Base-by-base conservation (phyloP, 1,140 invertebrate species). In the Chlorops oryzae region DNA sequence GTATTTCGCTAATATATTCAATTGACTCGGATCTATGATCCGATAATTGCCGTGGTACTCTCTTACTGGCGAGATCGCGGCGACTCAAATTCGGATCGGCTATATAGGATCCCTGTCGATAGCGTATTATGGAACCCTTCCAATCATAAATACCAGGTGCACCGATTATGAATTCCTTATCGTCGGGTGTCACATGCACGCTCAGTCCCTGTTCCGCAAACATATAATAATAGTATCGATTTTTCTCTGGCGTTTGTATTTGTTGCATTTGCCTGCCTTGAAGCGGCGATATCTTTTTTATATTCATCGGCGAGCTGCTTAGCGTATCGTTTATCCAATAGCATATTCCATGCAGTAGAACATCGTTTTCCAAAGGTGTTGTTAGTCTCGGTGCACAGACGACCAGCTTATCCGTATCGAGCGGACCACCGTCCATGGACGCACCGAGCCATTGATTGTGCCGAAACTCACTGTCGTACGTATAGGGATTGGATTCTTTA, bases 81-180 rank as follows among this genome's bases (percentile, higher is more conserved):
- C 62, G 50, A 44, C 66, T 70, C 2, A 60, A 56, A 2, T 52
- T 49, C 4, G 63, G 66, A 41, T 62, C 53, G 17, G 65, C 65
- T 2, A 47, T 42, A 15, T 46, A 38, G 5, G 43, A 20, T 6
- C 52, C 49, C 22, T 59, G 53, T 3, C 59, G 56, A 39, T 67
- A 61, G 6, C 66, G 63, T 27, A 72, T 59, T 4, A 72, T 61
- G 1, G 65, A 66, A 34, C 67, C 67, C 37, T 75, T 77, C 79
- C 79, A 82, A 3, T 73, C 73, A 15, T 73, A 62, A 10, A 80
- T 61, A 2, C 81, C 81, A 0, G 81, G 82, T 2, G 76, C 76
- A 2, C 82, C 82, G n/a, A 83, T 68, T 2, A 82, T 61, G 3
- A 81, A 59, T 27, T 74, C 73, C 21, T 71, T 63, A 39, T 66